phyloP scores from a whole-genome alignment of 1,140 invertebrate species.

The Leptinotarsa lineolata region DNA sequence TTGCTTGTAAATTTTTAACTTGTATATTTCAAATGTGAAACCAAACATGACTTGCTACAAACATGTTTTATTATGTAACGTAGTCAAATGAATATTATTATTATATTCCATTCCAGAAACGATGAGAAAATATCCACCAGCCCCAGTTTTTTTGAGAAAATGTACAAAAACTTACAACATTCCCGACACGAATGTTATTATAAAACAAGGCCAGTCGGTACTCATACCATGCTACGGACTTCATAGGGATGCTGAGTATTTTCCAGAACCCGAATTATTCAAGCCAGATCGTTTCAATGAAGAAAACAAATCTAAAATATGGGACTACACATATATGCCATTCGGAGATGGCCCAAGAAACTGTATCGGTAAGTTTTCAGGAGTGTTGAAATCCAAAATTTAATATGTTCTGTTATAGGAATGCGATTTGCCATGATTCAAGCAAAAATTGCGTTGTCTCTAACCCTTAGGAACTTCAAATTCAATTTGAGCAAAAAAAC shows the following conservation, averaged over 20 bases:
- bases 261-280: slow-evolving; percentile 67
- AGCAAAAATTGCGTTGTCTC: slow-evolving; percentile 50
- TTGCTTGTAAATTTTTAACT: too few species aligned
- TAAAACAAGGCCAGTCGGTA: slow-evolving; percentile 58
- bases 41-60: too few species aligned
- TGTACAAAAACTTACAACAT: slow-evolving; percentile 59
- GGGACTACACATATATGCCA: slow-evolving; percentile 62
- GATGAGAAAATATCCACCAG: slow-evolving; percentile 64
- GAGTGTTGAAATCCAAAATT: not conserved
- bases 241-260: slow-evolving; percentile 62
- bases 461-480: slow-evolving; percentile 48
- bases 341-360: slow-evolving; percentile 72
- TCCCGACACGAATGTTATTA: slow-evolving; percentile 55
- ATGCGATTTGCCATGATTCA: slow-evolving; percentile 60
- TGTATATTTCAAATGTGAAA: too few species aligned
- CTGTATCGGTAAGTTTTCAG: slow-evolving; percentile 62
- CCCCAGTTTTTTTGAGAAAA: slow-evolving; percentile 60
- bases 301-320: slow-evolving; percentile 55
- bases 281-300: slow-evolving; percentile 70
- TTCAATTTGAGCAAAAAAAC: slow-evolving; percentile 54
- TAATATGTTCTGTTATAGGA: slow-evolving; percentile 45
- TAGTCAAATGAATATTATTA: too few species aligned
- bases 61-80: too few species aligned
- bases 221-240: slow-evolving; percentile 59
- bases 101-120: slow-evolving; percentile 57